Evolutionary conservation across 2,113 vertebrate genomes (phyloP), one percentile per base, ranked within the genome.

Genomic region (Xyliphius kryptos): DNA sequence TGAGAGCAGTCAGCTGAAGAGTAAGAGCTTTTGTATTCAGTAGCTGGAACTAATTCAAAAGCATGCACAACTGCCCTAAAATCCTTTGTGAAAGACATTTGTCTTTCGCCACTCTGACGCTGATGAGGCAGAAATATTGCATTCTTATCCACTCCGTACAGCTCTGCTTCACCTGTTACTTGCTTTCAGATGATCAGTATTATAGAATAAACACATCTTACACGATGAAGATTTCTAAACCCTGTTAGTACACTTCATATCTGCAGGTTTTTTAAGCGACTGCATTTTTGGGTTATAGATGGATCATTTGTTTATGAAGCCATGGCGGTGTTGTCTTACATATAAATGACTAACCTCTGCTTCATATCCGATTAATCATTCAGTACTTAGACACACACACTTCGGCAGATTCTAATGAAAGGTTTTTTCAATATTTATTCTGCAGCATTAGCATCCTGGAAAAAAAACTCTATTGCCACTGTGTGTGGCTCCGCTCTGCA

Each of bases 331-430:
- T 2, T 2, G 14, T 65, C 38, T 63, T 55, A 65, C 53, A 54
- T 60, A 60, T 63, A 20, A 21, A 59, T 56, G 44, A 49, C 46
- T 37, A 60, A 60, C 56, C 26, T 19, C 32, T 44, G 47, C 46
- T 60, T 60, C 68, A 61, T 46, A 5, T 38, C 36, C 56, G 61
- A 56, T 67, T 68, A 68, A 57, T 11, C 41, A 49, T 66, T 71
- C 37, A 56, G 26, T 56, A 12, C 26, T 43, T 38, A 46, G 47
- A 40, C 47, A 44, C 37, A 44, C 58, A 56, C 38, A 63, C 38
- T 26, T 6, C 15, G 6, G 53, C 7, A 17, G 13, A 46, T 53
- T 32, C 38, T 44, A 44, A 19, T 14, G 13, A 47, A 67, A 14
- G 32, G 38, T 12, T 68, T 58, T 54, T 20, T 20, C 15, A 58